Evolutionary conservation across 2,888 invertebrate species (phyloP), one percentile per base, ranked within the genome.

Genomic region (Eustalomyia histrio): DNA sequence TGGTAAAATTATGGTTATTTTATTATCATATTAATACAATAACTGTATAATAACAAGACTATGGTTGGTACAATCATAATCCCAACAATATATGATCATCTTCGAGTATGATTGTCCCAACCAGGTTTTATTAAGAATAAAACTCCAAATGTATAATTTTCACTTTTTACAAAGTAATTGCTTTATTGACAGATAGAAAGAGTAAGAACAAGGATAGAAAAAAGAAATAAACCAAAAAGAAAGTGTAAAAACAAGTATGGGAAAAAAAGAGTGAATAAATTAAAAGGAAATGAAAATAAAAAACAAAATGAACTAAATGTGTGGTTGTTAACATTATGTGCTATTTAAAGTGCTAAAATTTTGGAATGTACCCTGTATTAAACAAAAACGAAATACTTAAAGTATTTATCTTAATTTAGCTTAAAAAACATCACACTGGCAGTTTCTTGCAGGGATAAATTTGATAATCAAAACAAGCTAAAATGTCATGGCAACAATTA

Each of bases 111-210:
- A n/a, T n/a, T n/a, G n/a, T n/a, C n/a, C n/a, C n/a, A n/a, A n/a
- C n/a, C n/a, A n/a, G n/a, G n/a, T n/a, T n/a, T n/a, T n/a, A n/a
- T n/a, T n/a, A n/a, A n/a, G 7, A 47, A n/a, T 10, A 14, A 47
- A 47, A 47, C n/a, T 16, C 1, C 3, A 47, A 39, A 47, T n/a
- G n/a, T 47, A 14, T 29, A 24, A 58, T 14, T 24, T 58, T 29
- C 35, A 33, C 29, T 58, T 79, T 79, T 74, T 74, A 43, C 63
- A 69, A 73, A 75, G 63, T 75, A 16, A 68, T 75, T 75, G 69
- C 74, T 79, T 73, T 75, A 74, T 75, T 79, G 39, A 64, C 8
- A 35, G 55, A 76, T 16, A 60, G 29, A 53, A 39, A 47, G 16
- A 12, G 14, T 12, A 39, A 47, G 17, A 53, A 24, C n/a, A 12